Conservation (phyloP, 2,113 vertebrate species). For the Osmerus eperlanus region DNA sequence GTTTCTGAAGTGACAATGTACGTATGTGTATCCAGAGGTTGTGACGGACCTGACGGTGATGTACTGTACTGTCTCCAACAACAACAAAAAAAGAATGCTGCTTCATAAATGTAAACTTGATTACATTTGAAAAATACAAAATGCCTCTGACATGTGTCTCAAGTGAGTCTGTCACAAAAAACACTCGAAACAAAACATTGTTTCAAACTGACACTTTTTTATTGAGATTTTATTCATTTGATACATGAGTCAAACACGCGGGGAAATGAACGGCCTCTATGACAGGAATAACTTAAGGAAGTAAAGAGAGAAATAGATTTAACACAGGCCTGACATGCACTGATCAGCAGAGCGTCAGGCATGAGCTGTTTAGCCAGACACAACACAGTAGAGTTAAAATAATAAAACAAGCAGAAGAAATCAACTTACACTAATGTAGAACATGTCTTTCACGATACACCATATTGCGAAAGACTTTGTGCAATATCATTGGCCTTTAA, state of each 20-base stretch:
- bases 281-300: constrained; percentile 56
- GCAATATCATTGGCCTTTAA: constrained; percentile 58
- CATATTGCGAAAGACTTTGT: constrained; percentile 47
- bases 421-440: constrained; percentile 39
- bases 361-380: constrained; percentile 32
- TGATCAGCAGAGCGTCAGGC: constrained; percentile 38
- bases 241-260: constrained; percentile 57
- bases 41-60: constrained; percentile 81
- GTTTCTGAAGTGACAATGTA: constrained; percentile 79
- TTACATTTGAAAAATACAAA: constrained; percentile 85
- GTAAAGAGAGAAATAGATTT: constrained; percentile 28
- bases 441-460: constrained; percentile 49
- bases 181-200: neutral
- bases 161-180: neutral
- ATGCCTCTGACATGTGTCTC: constrained; percentile 71
- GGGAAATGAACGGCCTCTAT: constrained; percentile 53
- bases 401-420: constrained; percentile 44
- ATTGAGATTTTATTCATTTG: constrained; percentile 44
- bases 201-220: constrained; percentile 66
- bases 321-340: constrained; percentile 59
- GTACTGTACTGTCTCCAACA: constrained; percentile 76
- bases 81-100: constrained; percentile 77
- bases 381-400: constrained; percentile 26
- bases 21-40: constrained; percentile 68
- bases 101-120: constrained; percentile 92